Evolutionary conservation across 1,140 invertebrate species (phyloP), one percentile per base, ranked within the genome.

Genomic region (Monomorium pharaonis): DNA sequence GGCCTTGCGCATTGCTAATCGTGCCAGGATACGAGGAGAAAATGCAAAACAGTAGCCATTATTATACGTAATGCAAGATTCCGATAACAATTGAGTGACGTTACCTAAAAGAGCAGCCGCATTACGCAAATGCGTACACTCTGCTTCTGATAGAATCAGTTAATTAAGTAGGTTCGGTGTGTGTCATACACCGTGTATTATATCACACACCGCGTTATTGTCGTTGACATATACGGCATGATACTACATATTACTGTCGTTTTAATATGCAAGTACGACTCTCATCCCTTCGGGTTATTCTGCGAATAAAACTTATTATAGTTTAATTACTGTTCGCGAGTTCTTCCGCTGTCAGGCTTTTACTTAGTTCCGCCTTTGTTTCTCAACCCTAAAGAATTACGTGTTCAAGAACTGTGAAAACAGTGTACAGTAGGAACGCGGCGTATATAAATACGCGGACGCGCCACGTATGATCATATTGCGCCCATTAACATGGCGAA

Each of bases 401-500:
- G n/a, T 18, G 62, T 54, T 62, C 42, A 44, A 83, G 37, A 42
- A 10, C 51, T 51, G 27, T n/a, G 67, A 62, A 56, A 56, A 54
- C 47, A 54, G 65, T n/a, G n/a, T 51, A 21, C 27, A n/a, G 18
- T 42, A 44, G 44, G 58, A 49, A 88, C 27, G 62, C 60, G 54
- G 63, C 77, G 60, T 90, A 92, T 90, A 92, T 92, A 93, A 92
- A 92, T 90, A 88, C 85, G 88, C 89, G 85, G 78, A 77, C 86
- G 88, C 86, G 88, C 89, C 90, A 93, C 91, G 92, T 92, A 90
- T 94, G 94, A 94, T 94, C 93, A 94, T 94, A 94, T 94, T 94
- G 93, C 91, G 92, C 90, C 92, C 93, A 94, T 94, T 94, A 94
- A 94, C 94, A 93, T 91, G 91, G 92, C 92, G 94, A 93, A 94